phyloP scores from a whole-genome alignment of 2,113 vertebrate species.

The Nerophis lumbriciformis region DNA sequence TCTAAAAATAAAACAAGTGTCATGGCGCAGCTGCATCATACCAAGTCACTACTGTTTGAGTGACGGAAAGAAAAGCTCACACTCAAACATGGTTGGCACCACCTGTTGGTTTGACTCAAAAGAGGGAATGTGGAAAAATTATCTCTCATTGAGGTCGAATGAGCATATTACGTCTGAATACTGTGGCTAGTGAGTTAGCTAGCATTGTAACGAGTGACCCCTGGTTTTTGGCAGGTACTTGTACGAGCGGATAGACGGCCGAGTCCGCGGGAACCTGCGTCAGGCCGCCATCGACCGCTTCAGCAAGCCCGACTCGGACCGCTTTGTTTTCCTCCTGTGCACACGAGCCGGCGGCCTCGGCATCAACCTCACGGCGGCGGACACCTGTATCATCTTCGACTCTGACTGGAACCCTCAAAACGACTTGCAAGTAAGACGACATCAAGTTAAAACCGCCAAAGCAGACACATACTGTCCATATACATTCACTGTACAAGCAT shows the following conservation, averaged over 20 bases:
- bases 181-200: too few species aligned
- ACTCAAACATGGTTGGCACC: too few species aligned
- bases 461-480: too few species aligned
- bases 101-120: too few species aligned
- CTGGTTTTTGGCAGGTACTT: conserved; percentile 77
- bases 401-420: conserved; percentile 99
- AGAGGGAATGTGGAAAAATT: too few species aligned
- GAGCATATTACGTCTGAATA: too few species aligned
- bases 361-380: conserved; percentile 96
- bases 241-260: conserved; percentile 94
- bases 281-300: conserved; percentile 97
- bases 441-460: background rate
- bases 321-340: conserved; percentile 96
- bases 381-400: conserved; percentile 98
- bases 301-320: conserved; percentile 95
- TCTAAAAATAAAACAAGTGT: too few species aligned
- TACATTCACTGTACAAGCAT: too few species aligned
- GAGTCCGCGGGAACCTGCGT: conserved; percentile 91
- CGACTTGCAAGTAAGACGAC: conserved; percentile 84
- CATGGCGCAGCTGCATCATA: too few species aligned
- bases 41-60: too few species aligned
- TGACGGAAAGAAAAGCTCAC: too few species aligned
- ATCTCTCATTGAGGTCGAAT: too few species aligned
- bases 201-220: background rate
- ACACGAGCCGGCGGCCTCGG: conserved; percentile 94